Evolutionary conservation across 2,113 vertebrate species (phyloP).

Genomic region (Danio rerio): GRCz12tu NC_133196.1:24335001-24335500

Average conservation of each 20-base stretch:
- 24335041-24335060: conserved; percentile 20
- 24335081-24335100: not conserved
- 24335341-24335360: not conserved
- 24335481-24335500: not conserved
- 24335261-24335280: conserved; percentile 50
- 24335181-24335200: not conserved
- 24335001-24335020: not conserved
- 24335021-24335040: not conserved
- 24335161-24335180: not conserved
- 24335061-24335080: not conserved
- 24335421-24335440: too few relatives aligned
- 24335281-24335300: conserved; percentile 32
- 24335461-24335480: not conserved
- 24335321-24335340: not conserved
- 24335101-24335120: not conserved
- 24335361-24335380: too few relatives aligned
- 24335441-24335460: too few relatives aligned
- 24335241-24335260: conserved; percentile 15
- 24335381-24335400: too few relatives aligned
- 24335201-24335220: conserved; percentile 18
- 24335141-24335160: not conserved
- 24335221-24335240: conserved; percentile 13
- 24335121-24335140: not conserved
- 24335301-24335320: not conserved
- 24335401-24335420: too few relatives aligned